Percentiles rank a stretch among this genome's conserved stretches.
phyloP scores from a whole-genome alignment of 1,140 invertebrate species.

The Steinernema khuongi region DNA sequence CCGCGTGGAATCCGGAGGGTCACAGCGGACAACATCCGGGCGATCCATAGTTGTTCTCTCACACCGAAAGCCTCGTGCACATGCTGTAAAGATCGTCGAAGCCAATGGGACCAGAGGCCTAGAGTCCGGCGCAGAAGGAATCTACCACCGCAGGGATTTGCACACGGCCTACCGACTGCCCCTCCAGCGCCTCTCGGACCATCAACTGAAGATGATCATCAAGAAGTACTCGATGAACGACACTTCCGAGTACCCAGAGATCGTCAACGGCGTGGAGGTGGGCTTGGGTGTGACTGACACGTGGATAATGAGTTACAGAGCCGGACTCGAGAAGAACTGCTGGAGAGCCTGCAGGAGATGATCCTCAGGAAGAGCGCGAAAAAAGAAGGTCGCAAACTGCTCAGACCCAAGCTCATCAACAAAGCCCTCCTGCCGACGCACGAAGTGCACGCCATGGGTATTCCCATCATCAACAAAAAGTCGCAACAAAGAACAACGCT shows the following conservation, averaged over 20 bases:
- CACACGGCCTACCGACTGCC: conserved; percentile 36
- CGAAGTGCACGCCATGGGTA: conserved; percentile 9
- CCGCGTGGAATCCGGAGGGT: background rate
- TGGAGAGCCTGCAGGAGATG: conserved; percentile 28
- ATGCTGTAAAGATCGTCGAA: background rate
- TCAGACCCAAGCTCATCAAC: conserved; percentile 28
- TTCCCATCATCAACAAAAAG: background rate
- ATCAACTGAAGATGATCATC: conserved; percentile 24
- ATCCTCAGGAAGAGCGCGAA: conserved; percentile 20
- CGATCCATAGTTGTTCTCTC: background rate
- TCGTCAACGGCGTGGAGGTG: conserved; percentile 2
- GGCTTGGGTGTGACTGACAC: background rate
- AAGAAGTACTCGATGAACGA: conserved; percentile 26
- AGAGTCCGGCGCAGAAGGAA: background rate
- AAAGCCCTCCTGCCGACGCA: conserved; percentile 15
- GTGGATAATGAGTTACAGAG: conserved; percentile 19
- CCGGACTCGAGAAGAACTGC: conserved; percentile 22
- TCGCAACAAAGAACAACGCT: conserved; percentile 5
- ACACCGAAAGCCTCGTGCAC: background rate
- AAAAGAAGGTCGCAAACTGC: conserved; percentile 3
- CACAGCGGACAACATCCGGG: background rate
- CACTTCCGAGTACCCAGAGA: background rate
- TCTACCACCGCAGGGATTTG: conserved; percentile 10
- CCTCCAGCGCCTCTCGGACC: conserved; percentile 26
- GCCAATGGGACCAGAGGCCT: background rate